Percentiles rank a stretch among this genome's conserved stretches.
These are phyloP conservation scores for Bufo gargarizans DNA, from an alignment of 2,113 vertebrate genomes.

Conservation along the genomic window DNA sequence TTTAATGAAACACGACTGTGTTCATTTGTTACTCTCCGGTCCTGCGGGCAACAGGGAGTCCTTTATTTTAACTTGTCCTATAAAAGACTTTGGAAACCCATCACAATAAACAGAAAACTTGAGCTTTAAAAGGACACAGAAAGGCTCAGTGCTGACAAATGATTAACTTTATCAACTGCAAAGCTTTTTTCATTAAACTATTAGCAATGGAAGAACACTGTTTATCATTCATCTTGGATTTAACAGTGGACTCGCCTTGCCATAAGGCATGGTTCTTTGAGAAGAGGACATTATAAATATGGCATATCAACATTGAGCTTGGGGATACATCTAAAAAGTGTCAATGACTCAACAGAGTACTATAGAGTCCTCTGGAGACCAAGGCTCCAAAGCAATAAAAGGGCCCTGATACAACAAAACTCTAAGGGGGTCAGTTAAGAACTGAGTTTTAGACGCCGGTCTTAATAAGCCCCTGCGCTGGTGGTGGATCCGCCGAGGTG, in stretches of 20 bases:
- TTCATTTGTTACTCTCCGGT: slow-evolving; percentile 62
- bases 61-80: slow-evolving; percentile 58
- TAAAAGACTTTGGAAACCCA: slow-evolving; percentile 45
- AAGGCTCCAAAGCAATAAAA: too few species aligned
- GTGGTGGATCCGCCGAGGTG: too few species aligned
- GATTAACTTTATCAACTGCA: slow-evolving; percentile 2
- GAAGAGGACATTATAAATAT: not conserved
- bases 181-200: not conserved
- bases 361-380: too few species aligned
- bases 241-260: not conserved
- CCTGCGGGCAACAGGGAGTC: slow-evolving; percentile 63
- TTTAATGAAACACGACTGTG: slow-evolving; percentile 70
- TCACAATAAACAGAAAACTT: slow-evolving; percentile 58
- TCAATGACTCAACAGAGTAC: too few species aligned
- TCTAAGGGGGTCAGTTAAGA: too few species aligned
- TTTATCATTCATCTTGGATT: not conserved
- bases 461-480: too few species aligned
- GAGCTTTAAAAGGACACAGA: not conserved
- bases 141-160: slow-evolving; percentile 7
- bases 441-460: too few species aligned
- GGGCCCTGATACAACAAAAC: too few species aligned
- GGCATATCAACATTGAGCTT: not conserved
- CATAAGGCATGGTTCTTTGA: not conserved
- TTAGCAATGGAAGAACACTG: not conserved
- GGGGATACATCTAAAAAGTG: too few species aligned